Evolutionary conservation across 2,888 invertebrate genomes (phyloP).

Genomic region (Ectemnius cavifrons): DNA sequence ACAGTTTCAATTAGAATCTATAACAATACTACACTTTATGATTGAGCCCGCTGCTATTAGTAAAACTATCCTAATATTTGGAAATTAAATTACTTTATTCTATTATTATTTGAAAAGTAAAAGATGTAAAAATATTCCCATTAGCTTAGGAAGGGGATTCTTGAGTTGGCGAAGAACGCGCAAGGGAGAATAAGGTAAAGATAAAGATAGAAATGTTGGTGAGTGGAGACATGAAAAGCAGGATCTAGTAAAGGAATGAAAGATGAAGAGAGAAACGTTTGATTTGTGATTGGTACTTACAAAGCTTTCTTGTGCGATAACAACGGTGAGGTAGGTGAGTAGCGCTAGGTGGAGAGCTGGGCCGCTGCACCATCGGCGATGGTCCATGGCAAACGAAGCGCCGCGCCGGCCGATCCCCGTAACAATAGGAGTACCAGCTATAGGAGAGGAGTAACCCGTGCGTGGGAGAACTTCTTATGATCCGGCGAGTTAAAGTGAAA

Average conservation of each 20-base stretch:
- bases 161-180: too few species aligned
- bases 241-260: not conserved
- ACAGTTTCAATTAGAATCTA: too few species aligned
- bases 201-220: too few species aligned
- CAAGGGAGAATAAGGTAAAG: too few species aligned
- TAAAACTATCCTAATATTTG: too few species aligned
- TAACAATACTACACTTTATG: too few species aligned
- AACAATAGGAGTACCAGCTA: conserved; percentile 2
- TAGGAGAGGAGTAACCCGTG: not conserved
- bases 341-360: conserved; percentile 3
- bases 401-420: not conserved
- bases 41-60: too few species aligned
- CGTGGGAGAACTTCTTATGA: conserved; percentile 15
- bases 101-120: too few species aligned
- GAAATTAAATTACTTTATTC: too few species aligned
- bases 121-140: too few species aligned
- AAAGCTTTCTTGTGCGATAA: conserved; percentile 49
- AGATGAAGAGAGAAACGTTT: not conserved
- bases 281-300: conserved; percentile 52
- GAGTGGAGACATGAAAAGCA: not conserved
- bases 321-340: conserved; percentile 28
- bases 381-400: not conserved
- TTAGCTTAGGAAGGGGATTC: too few species aligned
- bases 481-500: conserved; percentile 66
- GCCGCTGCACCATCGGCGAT: not conserved